phyloP scores from a whole-genome alignment of 1,140 invertebrate species.

The Halesus radiatus region DNA sequence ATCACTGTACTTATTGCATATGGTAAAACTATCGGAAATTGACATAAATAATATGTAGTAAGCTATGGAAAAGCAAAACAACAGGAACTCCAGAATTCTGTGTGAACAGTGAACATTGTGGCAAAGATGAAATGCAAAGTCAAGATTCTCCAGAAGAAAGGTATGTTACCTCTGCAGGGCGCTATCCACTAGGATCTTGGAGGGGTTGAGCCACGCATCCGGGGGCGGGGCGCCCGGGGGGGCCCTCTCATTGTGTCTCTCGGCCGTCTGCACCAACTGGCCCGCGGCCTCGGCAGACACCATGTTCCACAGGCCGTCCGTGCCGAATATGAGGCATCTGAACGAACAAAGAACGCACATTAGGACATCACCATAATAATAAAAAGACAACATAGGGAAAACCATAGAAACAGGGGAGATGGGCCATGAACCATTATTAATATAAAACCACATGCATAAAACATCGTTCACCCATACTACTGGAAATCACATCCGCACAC shows the following conservation, averaged over 20 bases:
- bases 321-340: constrained; percentile 94
- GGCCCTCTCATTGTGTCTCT: constrained; percentile 78
- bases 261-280: constrained; percentile 84
- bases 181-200: constrained; percentile 89
- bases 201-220: constrained; percentile 87
- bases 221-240: constrained; percentile 69
- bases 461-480: too few relatives aligned
- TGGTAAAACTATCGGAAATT: too few relatives aligned
- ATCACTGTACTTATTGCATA: too few relatives aligned
- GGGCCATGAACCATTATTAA: too few relatives aligned
- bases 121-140: too few relatives aligned
- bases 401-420: too few relatives aligned
- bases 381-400: neutral
- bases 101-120: too few relatives aligned
- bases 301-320: constrained; percentile 98
- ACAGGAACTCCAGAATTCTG: too few relatives aligned
- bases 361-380: neutral
- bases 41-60: too few relatives aligned
- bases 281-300: constrained; percentile 88
- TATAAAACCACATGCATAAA: too few relatives aligned
- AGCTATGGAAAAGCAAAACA: too few relatives aligned
- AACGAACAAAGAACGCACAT: neutral
- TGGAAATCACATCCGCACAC: too few relatives aligned
- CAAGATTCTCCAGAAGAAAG: neutral
- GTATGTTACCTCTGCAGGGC: constrained; percentile 79